Conservation (phyloP, 2,113 vertebrate species). For the Lontra canadensis region DNA sequence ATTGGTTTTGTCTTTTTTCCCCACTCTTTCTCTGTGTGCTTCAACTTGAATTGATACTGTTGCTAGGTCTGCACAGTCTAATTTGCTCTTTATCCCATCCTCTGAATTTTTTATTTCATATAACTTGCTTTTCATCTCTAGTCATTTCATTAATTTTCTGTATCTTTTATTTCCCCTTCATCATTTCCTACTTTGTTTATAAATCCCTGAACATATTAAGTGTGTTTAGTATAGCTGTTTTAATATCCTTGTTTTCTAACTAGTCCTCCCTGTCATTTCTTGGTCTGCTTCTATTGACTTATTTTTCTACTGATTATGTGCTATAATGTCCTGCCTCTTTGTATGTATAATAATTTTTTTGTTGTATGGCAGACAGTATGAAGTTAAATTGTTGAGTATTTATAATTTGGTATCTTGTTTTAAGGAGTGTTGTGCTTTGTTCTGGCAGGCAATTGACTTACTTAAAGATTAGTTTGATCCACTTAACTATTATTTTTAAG, state of each 20-base stretch:
- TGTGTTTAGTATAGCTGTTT: background rate
- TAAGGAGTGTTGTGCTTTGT: background rate
- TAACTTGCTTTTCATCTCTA: background rate
- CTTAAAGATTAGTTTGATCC: background rate
- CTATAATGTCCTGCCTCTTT: background rate
- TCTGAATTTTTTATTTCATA: background rate
- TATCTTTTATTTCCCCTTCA: background rate
- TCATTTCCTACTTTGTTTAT: constrained; percentile 4
- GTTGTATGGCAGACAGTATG: background rate
- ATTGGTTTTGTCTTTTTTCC: background rate
- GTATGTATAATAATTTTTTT: background rate
- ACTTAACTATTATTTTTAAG: background rate
- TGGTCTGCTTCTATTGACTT: background rate
- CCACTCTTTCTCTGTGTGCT: background rate
- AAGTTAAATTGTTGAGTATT: background rate
- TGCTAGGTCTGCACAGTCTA: background rate
- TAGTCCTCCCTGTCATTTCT: background rate
- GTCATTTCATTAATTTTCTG: background rate
- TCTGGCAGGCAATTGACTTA: background rate
- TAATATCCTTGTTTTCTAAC: background rate
- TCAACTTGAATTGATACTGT: background rate
- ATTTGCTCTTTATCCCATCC: background rate
- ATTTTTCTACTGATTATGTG: background rate
- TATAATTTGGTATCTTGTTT: background rate
- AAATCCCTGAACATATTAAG: background rate